Base-by-base conservation (phyloP, 2,113 vertebrate genomes). In the Condylura cristata region DNA sequence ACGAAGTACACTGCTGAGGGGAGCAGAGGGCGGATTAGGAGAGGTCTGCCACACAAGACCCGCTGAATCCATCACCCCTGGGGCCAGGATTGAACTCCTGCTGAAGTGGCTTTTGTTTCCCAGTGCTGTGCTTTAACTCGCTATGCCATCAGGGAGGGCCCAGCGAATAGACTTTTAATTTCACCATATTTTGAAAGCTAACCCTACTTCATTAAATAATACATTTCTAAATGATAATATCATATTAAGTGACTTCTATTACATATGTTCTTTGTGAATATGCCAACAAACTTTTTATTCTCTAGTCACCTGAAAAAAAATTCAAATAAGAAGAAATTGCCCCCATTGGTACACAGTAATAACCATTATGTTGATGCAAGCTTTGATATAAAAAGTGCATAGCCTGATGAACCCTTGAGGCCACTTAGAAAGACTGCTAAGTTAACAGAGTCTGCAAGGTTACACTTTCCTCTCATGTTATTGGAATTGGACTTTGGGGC, bases 251-350 rank as follows among this genome's bases (percentile, higher is more conserved):
- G 3, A 56, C 68, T 91, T 89, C 22, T 60, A 79, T 74, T 81
- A 53, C 66, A 80, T 63, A 74, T 79, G 8, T 44, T 90, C 28
- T 6, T 63, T 84, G 17, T 76, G 41, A 89, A 28, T 60, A 20
- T 93, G 66, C 85, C 60, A 68, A 96, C 70, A 93, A 24, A 53
- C 46, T 84, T 53, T 81, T 76, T 41, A 74, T 84, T 96, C 90
- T 93, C 76, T 87, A 87, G 80, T 91, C 68, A 90, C 66, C 76
- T 91, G 39, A 87, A 93, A 63, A 32, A 85, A 94, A 32, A 88
- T 93, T 94, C 91, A 91, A 70, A 93, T 95, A 83, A 94, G 58
- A 84, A 93, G 71, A 68, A 97, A 93, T 96, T 93, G 79, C 24
- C 83, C 91, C 71, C 76, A 2, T 20, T 44, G 87, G 91, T 71